A percentile compares a stretch with the other conserved stretches of the same genome.
phyloP scores from a whole-genome alignment of 2,113 vertebrate species.

The Xerus inauris region DNA sequence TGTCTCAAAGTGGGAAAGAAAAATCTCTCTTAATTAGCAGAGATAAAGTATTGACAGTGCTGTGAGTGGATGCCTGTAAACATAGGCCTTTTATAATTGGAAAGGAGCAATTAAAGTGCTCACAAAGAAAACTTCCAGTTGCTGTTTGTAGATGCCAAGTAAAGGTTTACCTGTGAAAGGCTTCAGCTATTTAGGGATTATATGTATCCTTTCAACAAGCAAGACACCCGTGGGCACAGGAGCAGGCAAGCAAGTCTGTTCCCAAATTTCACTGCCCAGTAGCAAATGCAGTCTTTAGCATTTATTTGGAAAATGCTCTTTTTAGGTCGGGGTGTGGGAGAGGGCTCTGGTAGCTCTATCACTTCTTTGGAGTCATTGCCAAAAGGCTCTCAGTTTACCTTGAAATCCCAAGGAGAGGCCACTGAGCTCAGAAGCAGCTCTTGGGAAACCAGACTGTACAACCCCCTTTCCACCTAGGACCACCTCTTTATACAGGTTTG shows the following conservation, averaged over 20 bases:
- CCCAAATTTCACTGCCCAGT: not conserved
- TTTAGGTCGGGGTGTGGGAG: not conserved
- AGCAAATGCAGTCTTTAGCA: not conserved
- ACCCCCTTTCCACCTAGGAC: not conserved
- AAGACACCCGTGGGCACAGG: not conserved
- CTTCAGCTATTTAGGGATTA: not conserved
- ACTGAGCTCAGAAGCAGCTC: not conserved
- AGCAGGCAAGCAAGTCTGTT: not conserved
- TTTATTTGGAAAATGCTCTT: not conserved
- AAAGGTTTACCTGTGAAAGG: not conserved
- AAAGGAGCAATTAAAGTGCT: conserved; percentile 32
- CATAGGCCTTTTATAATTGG: not conserved
- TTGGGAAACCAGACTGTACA: not conserved
- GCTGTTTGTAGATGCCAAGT: not conserved
- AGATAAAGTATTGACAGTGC: not conserved
- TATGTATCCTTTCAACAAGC: not conserved
- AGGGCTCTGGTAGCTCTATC: not conserved
- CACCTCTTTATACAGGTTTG: not conserved
- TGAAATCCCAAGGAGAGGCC: not conserved
- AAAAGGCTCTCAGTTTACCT: not conserved
- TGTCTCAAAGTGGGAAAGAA: not conserved
- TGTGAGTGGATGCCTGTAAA: not conserved
- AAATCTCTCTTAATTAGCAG: conserved; percentile 18
- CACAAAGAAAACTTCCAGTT: not conserved
- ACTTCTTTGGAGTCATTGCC: not conserved